These are phyloP conservation scores for Menidia beryllina DNA, from an alignment of 2,113 vertebrate species.

Conservation along the genomic window DNA sequence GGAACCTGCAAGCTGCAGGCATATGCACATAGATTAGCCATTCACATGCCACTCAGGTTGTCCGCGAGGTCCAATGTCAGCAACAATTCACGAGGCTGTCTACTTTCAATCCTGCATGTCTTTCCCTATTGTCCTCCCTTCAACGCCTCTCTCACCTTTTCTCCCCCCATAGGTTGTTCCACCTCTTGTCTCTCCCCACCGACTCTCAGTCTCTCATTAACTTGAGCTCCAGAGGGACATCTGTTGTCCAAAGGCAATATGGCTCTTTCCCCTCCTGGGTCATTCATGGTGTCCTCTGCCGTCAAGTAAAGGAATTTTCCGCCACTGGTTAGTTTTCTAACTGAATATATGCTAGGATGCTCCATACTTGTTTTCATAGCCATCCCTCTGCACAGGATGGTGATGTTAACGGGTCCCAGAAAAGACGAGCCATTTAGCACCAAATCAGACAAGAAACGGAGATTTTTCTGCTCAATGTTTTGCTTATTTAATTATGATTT, in stretches of 20 bases:
- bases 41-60: constrained; percentile 31
- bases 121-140: constrained; percentile 18
- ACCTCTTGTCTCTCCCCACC: constrained; percentile 18
- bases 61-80: constrained; percentile 57
- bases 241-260: constrained; percentile 59
- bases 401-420: too few species aligned
- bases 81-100: constrained; percentile 46
- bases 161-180: constrained; percentile 30
- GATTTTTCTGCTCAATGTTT: too few species aligned
- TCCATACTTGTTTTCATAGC: constrained; percentile 29
- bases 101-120: constrained; percentile 25
- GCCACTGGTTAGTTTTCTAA: constrained; percentile 16
- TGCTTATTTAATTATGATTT: too few species aligned
- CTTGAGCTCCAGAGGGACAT: constrained; percentile 45
- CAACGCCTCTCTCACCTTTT: constrained; percentile 34
- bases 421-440: too few species aligned
- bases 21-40: constrained; percentile 22
- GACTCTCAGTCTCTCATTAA: constrained; percentile 40
- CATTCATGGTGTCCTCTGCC: constrained; percentile 59
- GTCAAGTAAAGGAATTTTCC: constrained; percentile 50
- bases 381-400: constrained; percentile 9
- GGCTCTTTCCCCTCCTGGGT: constrained; percentile 42
- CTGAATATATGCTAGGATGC: constrained; percentile 4
- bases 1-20: constrained; percentile 23
- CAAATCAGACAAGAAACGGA: too few species aligned